Percentiles rank a stretch among this genome's conserved stretches.
These are phyloP conservation scores for Drosophila novamexicana DNA, from an alignment of 1,140 invertebrate species.

Conservation along the genomic window DNA sequence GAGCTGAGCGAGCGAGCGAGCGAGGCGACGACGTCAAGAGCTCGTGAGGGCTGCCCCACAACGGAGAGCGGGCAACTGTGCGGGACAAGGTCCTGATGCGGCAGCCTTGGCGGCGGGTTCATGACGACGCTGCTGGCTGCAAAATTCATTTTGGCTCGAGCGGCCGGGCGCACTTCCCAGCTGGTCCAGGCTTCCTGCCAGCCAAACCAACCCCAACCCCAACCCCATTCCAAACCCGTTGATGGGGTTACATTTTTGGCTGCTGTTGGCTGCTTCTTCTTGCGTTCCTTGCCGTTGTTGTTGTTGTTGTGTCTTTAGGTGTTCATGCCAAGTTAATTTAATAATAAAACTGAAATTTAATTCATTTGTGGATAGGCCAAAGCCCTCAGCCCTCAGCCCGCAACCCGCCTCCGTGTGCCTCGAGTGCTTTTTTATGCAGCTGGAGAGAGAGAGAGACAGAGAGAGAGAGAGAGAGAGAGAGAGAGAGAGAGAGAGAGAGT, in stretches of 20 bases:
- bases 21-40: conserved; percentile 27
- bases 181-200: conserved; percentile 34
- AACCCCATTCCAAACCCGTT: neutral
- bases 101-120: conserved; percentile 3
- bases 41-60: conserved; percentile 16
- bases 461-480: neutral
- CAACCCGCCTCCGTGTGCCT: conserved; percentile 4
- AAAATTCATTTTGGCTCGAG: conserved; percentile 68
- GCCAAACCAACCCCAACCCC: neutral
- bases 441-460: neutral
- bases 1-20: conserved; percentile 76
- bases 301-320: conserved; percentile 81
- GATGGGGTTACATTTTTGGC: conserved; percentile 68
- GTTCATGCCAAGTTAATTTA: conserved; percentile 84
- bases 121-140: conserved; percentile 44
- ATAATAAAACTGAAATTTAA: conserved; percentile 84
- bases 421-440: conserved; percentile 33
- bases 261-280: conserved; percentile 17
- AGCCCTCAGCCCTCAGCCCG: conserved; percentile 9
- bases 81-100: neutral
- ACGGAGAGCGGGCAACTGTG: neutral
- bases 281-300: conserved; percentile 10
- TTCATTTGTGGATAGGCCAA: conserved; percentile 83
- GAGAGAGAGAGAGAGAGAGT: neutral
- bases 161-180: conserved; percentile 30